These are phyloP conservation scores for Nyctalus aviator DNA, from an alignment of 2,797 vertebrate species.

Conservation along the genomic window DNA sequence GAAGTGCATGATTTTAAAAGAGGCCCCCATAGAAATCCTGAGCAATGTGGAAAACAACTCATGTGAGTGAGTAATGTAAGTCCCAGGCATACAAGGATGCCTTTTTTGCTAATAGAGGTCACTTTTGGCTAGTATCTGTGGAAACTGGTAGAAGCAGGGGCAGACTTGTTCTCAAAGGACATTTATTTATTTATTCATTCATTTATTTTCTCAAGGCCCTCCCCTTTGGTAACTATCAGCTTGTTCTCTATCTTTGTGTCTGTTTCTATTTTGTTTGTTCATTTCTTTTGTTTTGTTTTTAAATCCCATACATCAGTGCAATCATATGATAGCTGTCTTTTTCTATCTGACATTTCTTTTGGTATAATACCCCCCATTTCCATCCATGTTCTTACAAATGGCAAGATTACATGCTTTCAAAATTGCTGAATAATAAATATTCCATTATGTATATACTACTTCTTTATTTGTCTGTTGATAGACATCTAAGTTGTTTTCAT, in stretches of 20 bases:
- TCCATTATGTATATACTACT: not conserved
- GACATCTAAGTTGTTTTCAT: not conserved
- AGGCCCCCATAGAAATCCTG: not conserved
- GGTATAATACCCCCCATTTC: not conserved
- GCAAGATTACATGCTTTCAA: not conserved
- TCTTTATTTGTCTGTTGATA: not conserved
- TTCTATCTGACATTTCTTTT: not conserved
- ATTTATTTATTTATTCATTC: not conserved
- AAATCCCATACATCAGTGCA: not conserved
- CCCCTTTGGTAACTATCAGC: not conserved
- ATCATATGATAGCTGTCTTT: not conserved
- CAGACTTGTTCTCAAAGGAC: not conserved
- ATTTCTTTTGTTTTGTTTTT: not conserved
- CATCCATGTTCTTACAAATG: not conserved
- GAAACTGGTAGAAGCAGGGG: not conserved
- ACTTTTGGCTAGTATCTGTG: not conserved
- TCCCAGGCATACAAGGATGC: not conserved
- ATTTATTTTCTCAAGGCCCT: not conserved
- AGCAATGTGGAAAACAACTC: not conserved
- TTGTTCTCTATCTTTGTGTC: not conserved
- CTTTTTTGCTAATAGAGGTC: not conserved
- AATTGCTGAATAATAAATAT: not conserved
- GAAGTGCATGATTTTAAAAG: not conserved
- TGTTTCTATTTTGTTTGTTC: not conserved
- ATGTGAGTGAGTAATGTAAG: not conserved